Evolutionary conservation across 2,797 vertebrate species (phyloP), one percentile per base, ranked within the genome.

Genomic region (Setipinna tenuifilis): DNA sequence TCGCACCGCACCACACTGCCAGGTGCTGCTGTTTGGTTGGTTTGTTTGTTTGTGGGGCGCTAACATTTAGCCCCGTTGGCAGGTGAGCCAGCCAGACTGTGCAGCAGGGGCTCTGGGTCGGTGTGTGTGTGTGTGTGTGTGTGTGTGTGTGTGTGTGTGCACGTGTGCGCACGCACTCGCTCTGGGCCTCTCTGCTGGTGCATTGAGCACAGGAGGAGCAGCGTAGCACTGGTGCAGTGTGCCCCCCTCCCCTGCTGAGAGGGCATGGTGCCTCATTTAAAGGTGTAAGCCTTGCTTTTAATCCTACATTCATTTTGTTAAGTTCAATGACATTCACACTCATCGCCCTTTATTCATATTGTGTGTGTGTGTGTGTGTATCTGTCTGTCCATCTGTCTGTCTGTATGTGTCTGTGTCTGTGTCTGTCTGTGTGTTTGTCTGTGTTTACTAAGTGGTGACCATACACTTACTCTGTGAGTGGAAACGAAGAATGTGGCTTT

Each of bases 31-130:
- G 35, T 92, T 95, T 96, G 71, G 35, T 71, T 71, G 25, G 35
- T 44, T 41, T 78, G 71, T 75, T 91, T 93, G 31, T 92, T 95
- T 96, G 95, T 96, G 96, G 96, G 83, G 3, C 89, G 94, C 89
- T 86, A 96, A 94, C 97, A 92, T 97, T 96, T 96, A 90, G 92
- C 93, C 88, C 58, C 97, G 98, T 97, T 95, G 71, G 71, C 71
- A 78, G 71, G 71, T 78, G 71, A 21, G 65, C 25, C 28, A 44
- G 71, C 16, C 71, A 19, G 71, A 6, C 17, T 3, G 16, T 1
- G 12, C 35, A 78, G 71, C 35, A 44, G 71, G 31, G 19, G 25
- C 65, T 71, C 28, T 28, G 23, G 6, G 25, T 10, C 3, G 46
- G 46, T 4, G 46, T 48, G 46, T 48, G 46, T 48, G 46, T 48